These are phyloP conservation scores for Prorops nasuta DNA, from an alignment of 1,140 invertebrate species.

Conservation along the genomic window DNA sequence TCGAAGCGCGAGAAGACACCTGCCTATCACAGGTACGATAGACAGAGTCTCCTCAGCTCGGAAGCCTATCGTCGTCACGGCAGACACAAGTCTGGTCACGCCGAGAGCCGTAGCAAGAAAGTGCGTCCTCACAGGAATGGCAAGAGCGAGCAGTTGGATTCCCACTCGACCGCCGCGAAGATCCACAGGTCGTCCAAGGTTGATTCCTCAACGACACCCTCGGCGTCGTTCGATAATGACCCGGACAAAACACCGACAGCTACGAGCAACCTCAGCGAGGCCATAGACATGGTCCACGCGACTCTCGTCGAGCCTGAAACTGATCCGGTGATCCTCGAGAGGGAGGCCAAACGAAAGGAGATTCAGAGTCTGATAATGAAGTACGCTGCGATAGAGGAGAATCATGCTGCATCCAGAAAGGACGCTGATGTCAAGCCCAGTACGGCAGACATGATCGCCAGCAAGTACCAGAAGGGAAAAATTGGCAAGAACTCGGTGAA, in stretches of 20 bases:
- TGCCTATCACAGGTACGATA: conserved; percentile 17
- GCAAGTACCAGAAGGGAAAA: conserved; percentile 40
- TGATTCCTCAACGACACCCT: conserved; percentile 1
- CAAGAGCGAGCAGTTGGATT: conserved; percentile 45
- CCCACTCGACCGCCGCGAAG: conserved; percentile 37
- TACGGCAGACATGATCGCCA: conserved; percentile 53
- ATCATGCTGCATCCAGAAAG: conserved; percentile 11
- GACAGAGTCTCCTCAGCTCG: conserved; percentile 14
- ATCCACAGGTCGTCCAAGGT: conserved; percentile 29
- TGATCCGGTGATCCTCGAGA: conserved; percentile 63
- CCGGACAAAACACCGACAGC: conserved; percentile 3
- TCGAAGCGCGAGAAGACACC: conserved; percentile 38
- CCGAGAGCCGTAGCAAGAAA: conserved; percentile 36
- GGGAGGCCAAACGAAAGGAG: conserved; percentile 75
- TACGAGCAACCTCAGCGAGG: conserved; percentile 43
- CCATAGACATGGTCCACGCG: conserved; percentile 47
- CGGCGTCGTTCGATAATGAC: neutral
- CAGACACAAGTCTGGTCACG: conserved; percentile 45
- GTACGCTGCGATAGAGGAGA: conserved; percentile 70
- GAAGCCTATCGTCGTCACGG: conserved; percentile 34
- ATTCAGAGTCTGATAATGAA: conserved; percentile 77
- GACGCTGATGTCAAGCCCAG: conserved; percentile 33
- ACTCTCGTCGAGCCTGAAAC: conserved; percentile 58
- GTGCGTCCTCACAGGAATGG: conserved; percentile 34
- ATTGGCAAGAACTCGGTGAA: conserved; percentile 9